A percentile compares a stretch with the other conserved stretches of the same genome.
Conservation (phyloP, 1,140 invertebrate species). For the Camponotus pennsylvanicus region DNA sequence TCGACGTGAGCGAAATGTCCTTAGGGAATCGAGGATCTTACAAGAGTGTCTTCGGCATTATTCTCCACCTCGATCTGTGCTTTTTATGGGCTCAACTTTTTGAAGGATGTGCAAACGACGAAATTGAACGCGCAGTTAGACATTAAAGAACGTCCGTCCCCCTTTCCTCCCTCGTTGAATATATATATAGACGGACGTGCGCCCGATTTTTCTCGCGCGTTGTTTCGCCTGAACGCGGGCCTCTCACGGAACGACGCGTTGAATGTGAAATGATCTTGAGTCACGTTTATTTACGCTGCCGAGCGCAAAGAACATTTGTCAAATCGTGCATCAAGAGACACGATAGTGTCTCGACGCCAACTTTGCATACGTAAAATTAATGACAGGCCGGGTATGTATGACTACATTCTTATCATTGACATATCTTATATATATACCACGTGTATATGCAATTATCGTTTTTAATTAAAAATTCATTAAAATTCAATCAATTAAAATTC, state of each 20-base stretch:
- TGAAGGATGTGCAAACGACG: slow-evolving; percentile 70
- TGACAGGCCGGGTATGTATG: no score
- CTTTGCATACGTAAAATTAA: no score
- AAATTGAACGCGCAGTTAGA: slow-evolving; percentile 70
- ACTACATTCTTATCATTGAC: no score
- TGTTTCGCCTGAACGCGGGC: slow-evolving; percentile 43
- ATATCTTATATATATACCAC: no score
- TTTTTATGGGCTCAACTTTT: slow-evolving; percentile 72
- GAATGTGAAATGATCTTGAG: slow-evolving; percentile 51
- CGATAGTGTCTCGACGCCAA: no score
- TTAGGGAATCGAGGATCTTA: slow-evolving; percentile 56
- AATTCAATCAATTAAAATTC: no score
- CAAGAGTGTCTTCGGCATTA: slow-evolving; percentile 42
- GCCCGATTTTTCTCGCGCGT: slow-evolving; percentile 56
- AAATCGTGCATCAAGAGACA: slow-evolving; percentile 20
- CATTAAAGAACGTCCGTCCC: slow-evolving; percentile 38
- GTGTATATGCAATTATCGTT: no score
- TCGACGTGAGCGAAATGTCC: slow-evolving; percentile 64
- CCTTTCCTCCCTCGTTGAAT: not conserved
- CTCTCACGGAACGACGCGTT: slow-evolving; percentile 37
- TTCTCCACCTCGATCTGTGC: slow-evolving; percentile 17
- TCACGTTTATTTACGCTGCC: slow-evolving; percentile 37
- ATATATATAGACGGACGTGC: slow-evolving; percentile 45
- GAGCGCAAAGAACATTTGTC: slow-evolving; percentile 16
- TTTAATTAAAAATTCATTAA: no score